Base-by-base conservation (phyloP, 2,888 invertebrate species). In the Drosophila aldrichi region DNA sequence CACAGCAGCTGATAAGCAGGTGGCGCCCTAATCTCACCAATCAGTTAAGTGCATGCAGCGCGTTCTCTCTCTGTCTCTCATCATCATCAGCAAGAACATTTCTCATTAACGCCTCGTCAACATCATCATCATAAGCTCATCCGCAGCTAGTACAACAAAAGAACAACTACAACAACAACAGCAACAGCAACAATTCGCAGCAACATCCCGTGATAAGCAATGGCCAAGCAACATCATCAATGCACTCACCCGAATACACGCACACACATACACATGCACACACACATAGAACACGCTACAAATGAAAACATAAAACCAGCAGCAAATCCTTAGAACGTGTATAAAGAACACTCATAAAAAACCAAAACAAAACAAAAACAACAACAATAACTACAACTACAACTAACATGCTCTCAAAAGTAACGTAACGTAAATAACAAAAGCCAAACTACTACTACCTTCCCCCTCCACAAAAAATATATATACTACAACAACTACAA, bases 381-480 rank as follows among this genome's bases (percentile, higher is more conserved):
- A 77, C 64, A 79, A 80, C 73, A 77, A 81, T 56, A 80, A 75
- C 71, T 71, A 77, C 76, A 80, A 75, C 71, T 73, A 70, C 78
- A 82, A 82, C 71, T 77, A 82, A 84, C 80, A 88, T 87, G 78
- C 78, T 81, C 78, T 81, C 86, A 81, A 83, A 81, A 90, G 84
- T 82, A 82, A 88, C 82, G 78, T 80, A 86, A 83, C 74, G 84
- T 86, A 91, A 89, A 91, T 90, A 90, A 90, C 90, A 90, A 90
- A 90, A 91, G 91, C 88, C 82, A 90, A 90, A 90, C 90, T 90
- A 90, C 91, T 89, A 89, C 90, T 79, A 87, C 86, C 82, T 84
- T 80, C 82, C 87, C 77, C 81, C 78, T 72, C 72, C 74, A 72
- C 70, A 72, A 64, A 74, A 77, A 66, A 69, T 59, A 69, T 74